Base-by-base conservation (phyloP, 2,888 invertebrate species). In the Orthosia gothica region DNA sequence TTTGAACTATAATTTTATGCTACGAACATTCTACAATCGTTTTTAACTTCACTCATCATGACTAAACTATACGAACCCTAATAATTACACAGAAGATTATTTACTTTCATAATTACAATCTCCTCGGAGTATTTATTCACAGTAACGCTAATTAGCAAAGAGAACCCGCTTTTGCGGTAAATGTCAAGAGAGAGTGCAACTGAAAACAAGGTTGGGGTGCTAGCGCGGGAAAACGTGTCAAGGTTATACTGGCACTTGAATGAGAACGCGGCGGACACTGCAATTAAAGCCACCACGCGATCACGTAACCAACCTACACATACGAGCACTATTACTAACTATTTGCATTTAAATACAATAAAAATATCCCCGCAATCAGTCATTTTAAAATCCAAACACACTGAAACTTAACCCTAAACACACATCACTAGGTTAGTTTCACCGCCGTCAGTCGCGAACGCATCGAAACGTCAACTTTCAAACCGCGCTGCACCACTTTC, bases 221-320 rank as follows among this genome's bases (percentile, higher is more conserved):
- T 89, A 94, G 92, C 95, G 96, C 95, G 95, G 95, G 94, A 95
- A 95, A 96, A 92, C 89, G 94, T 96, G 96, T 95, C 96, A 96
- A 96, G 96, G 96, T 95, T 95, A 94, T 90, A 86, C 92, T 91
- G 89, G 89, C 93, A 92, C 92, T 90, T 92, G 91, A 92, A 92
- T 91, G 91, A 89, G 89, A 92, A 90, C 92, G 92, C 93, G 90
- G 85, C 90, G 89, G 91, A 90, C 92, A 92, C 93, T 91, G 93
- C 93, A 92, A 93, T 91, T 88, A 89, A 92, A 88, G 89, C 87
- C 89, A 84, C 85, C 80, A 88, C 87, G 81, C 81, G 81, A 86
- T 85, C 85, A 87, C 87, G 87, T 87, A 86, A 84, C 84, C 84
- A 80, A 89, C 86, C 88, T 85, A 88, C 84, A 89, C 84, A 78